A percentile compares a stretch with the other conserved stretches of the same genome.
Evolutionary conservation across 2,113 vertebrate genomes (phyloP).

Genomic region (Syngnathus floridae): DNA sequence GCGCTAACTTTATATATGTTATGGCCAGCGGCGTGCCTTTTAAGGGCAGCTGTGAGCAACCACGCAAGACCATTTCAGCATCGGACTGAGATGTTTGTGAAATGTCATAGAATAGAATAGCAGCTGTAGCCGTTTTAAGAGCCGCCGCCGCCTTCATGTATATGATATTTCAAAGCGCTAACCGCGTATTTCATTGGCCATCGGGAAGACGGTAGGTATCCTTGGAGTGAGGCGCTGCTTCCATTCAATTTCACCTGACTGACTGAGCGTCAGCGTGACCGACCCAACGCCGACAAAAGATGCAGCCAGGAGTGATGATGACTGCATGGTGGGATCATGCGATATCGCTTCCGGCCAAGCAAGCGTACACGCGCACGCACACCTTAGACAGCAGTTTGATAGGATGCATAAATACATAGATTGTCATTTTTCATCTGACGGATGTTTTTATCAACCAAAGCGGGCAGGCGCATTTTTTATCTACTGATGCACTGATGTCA

Average conservation of each 20-base stretch:
- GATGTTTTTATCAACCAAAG: constrained; percentile 22
- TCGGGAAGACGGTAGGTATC: constrained; percentile 47
- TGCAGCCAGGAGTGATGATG: constrained; percentile 47
- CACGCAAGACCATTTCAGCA: constrained; percentile 14
- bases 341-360: constrained; percentile 33
- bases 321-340: constrained; percentile 12
- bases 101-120: constrained; percentile 13
- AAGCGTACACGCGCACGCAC: constrained; percentile 12
- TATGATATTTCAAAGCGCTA: constrained; percentile 21
- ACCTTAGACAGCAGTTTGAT: constrained; percentile 14
- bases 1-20: not conserved
- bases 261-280: constrained; percentile 57
- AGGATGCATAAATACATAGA: constrained; percentile 14
- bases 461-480: constrained; percentile 21
- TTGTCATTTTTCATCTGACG: constrained; percentile 25
- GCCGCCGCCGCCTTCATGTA: constrained; percentile 7
- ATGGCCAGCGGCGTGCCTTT: constrained; percentile 8
- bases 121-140: constrained; percentile 31
- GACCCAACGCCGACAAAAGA: constrained; percentile 47
- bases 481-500: constrained; percentile 1
- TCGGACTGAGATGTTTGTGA: not conserved
- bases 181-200: constrained; percentile 39
- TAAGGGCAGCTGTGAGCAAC: constrained; percentile 22
- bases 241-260: constrained; percentile 62
- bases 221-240: constrained; percentile 36